A percentile compares a stretch with the other conserved stretches of the same genome.
phyloP scores from a whole-genome alignment of 2,113 vertebrate genomes.

The Pseudolaguvia tuberculata region DNA sequence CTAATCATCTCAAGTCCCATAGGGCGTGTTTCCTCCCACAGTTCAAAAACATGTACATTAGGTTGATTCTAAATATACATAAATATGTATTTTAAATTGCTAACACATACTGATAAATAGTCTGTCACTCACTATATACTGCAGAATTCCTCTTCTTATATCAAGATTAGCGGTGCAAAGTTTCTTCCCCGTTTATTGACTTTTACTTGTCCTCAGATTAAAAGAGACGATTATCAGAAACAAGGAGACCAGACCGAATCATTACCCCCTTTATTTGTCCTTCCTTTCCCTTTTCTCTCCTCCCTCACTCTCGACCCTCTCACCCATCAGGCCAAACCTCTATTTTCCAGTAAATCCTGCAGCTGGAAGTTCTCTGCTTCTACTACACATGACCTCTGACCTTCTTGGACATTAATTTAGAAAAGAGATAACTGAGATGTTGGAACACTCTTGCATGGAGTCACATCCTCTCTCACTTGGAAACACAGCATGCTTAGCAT shows the following conservation, averaged over 20 bases:
- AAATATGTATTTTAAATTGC: background rate
- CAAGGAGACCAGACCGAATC: background rate
- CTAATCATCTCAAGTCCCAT: too few relatives aligned
- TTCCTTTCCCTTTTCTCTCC: background rate
- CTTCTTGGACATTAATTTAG: background rate
- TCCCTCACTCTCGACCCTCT: background rate
- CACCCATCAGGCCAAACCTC: conserved; percentile 8
- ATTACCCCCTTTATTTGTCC: background rate
- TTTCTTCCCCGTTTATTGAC: conserved; percentile 6
- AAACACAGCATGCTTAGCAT: background rate
- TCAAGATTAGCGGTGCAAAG: background rate
- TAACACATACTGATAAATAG: conserved; percentile 14
- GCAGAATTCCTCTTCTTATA: background rate
- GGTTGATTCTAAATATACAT: too few relatives aligned
- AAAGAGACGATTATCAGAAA: background rate
- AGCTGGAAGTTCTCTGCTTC: conserved; percentile 31
- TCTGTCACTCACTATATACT: conserved; percentile 19
- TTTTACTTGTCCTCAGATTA: background rate
- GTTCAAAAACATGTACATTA: too few relatives aligned
- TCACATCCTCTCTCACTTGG: too few relatives aligned
- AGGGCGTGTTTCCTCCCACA: too few relatives aligned
- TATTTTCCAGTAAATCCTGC: conserved; percentile 40
- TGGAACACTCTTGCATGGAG: background rate
- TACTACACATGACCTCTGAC: conserved; percentile 13
- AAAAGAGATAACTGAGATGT: background rate